These are phyloP conservation scores for Oreortyx pictus DNA, from an alignment of 2,797 vertebrate species.

Conservation along the genomic window DNA sequence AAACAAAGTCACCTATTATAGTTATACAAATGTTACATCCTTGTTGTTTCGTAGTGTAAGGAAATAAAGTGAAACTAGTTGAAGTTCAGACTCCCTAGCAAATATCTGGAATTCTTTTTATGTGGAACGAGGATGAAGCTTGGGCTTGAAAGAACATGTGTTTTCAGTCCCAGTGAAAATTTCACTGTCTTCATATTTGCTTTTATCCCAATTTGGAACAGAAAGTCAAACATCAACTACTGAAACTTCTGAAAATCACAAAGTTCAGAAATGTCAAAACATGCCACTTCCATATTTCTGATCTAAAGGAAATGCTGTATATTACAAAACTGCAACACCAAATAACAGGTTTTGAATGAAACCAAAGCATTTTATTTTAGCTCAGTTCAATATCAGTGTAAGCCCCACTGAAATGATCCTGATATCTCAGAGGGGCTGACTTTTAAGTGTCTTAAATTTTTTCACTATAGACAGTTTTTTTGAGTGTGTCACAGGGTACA, in stretches of 20 bases:
- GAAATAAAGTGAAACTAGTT: conserved; percentile 21
- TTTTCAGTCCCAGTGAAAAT: conserved; percentile 68
- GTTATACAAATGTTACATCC: background rate
- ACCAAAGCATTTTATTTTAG: conserved; percentile 14
- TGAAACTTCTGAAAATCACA: conserved; percentile 61
- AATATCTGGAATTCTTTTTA: conserved; percentile 58
- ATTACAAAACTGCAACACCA: conserved; percentile 38
- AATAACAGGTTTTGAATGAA: conserved; percentile 40
- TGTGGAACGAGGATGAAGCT: conserved; percentile 24
- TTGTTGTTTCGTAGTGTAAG: background rate
- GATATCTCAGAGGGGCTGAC: background rate
- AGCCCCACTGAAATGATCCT: background rate
- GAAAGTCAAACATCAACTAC: conserved; percentile 47
- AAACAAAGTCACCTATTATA: conserved; percentile 28
- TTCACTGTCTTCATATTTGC: conserved; percentile 53
- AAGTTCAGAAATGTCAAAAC: conserved; percentile 67
- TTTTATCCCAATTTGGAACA: conserved; percentile 61
- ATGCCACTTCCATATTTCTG: conserved; percentile 48
- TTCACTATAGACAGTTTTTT: background rate
- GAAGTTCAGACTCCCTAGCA: conserved; percentile 39
- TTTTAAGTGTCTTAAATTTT: background rate
- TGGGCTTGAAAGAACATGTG: conserved; percentile 58
- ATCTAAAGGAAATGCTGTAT: conserved; percentile 55
- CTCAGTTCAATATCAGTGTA: background rate
- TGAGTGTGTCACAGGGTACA: background rate